Percentiles rank a stretch among this genome's conserved stretches.
Evolutionary conservation across 2,113 vertebrate species (phyloP).

Genomic region (Mus spicilegus): DNA sequence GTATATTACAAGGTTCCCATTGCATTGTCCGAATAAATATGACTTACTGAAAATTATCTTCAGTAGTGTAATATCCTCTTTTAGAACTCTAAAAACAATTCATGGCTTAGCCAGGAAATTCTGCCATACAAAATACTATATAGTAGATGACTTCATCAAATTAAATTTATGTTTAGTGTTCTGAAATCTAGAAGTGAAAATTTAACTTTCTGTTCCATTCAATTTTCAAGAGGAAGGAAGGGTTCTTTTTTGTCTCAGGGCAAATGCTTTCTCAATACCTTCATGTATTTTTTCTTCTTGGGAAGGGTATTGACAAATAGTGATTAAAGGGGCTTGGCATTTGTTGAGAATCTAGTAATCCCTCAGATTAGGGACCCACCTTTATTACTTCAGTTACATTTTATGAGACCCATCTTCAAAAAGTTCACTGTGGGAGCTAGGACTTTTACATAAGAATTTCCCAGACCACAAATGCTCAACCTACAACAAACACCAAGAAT

Average conservation of each 20-base stretch:
- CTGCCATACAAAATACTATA: background rate
- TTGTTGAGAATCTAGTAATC: background rate
- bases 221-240: background rate
- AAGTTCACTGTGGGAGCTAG: background rate
- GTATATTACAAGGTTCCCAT: conserved; percentile 1
- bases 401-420: background rate
- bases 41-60: conserved; percentile 4
- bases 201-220: background rate
- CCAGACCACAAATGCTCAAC: background rate
- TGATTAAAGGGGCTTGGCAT: background rate
- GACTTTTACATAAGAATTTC: background rate
- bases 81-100: background rate
- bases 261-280: background rate
- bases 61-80: background rate
- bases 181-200: background rate
- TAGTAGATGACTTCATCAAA: background rate
- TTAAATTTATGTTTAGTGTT: conserved; percentile 24
- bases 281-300: background rate
- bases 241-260: background rate
- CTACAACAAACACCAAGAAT: background rate
- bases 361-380: background rate
- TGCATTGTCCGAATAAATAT: background rate
- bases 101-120: background rate
- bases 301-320: background rate
- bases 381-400: background rate